Percentiles rank a stretch among this genome's conserved stretches.
Evolutionary conservation across 2,888 invertebrate genomes (phyloP).

Genomic region (Ischnus inquisitorius): DNA sequence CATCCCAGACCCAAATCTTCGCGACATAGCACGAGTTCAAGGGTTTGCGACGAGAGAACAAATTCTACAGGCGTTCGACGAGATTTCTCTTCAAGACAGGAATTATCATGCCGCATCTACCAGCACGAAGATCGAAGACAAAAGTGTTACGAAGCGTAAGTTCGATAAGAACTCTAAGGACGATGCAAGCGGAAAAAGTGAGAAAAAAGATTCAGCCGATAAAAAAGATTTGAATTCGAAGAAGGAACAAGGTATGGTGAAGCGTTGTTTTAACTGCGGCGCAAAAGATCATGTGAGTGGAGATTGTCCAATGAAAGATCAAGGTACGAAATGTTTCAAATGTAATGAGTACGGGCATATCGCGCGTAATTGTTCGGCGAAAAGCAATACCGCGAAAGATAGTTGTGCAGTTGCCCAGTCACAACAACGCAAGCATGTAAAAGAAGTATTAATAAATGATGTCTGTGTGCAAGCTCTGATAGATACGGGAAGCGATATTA

Average conservation of each 20-base stretch:
- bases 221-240: too few species aligned
- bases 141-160: too few species aligned
- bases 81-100: too few species aligned
- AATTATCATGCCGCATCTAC: too few species aligned
- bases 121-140: too few species aligned
- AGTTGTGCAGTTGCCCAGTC: not conserved
- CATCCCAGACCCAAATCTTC: conserved; percentile 22
- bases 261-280: conserved; percentile 57
- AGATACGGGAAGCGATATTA: conserved; percentile 63
- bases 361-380: conserved; percentile 46
- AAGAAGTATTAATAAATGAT: conserved; percentile 32
- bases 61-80: too few species aligned
- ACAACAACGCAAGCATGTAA: conserved; percentile 14
- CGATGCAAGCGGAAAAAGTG: too few species aligned
- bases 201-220: too few species aligned
- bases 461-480: conserved; percentile 30
- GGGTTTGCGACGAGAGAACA: conserved; percentile 39
- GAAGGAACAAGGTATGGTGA: too few species aligned
- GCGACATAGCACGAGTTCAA: conserved; percentile 44
- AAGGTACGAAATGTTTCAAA: conserved; percentile 60
- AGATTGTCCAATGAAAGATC: conserved; percentile 48
- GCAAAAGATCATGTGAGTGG: conserved; percentile 43
- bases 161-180: too few species aligned
- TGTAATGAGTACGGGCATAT: conserved; percentile 57
- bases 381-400: not conserved